phyloP scores from a whole-genome alignment of 2,113 vertebrate species.

The Nansenia antarctica region DNA sequence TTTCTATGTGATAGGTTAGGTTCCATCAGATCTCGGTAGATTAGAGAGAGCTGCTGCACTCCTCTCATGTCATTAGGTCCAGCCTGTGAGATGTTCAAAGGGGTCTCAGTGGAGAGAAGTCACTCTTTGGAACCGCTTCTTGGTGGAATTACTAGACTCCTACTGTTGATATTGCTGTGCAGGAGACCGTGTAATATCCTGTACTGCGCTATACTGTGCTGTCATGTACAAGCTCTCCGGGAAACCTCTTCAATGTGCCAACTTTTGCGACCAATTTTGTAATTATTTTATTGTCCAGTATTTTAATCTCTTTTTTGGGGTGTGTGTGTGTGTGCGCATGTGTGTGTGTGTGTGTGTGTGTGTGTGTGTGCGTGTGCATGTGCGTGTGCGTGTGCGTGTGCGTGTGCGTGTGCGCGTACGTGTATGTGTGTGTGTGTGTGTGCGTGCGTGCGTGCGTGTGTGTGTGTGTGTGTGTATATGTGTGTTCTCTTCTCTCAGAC shows the following conservation, averaged over 20 bases:
- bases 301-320: too few relatives aligned
- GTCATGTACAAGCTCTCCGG: neutral
- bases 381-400: slow-evolving; percentile 11
- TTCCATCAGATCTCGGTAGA: slow-evolving; percentile 54
- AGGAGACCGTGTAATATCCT: neutral
- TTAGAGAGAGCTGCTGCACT: slow-evolving; percentile 46
- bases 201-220: neutral
- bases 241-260: neutral
- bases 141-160: slow-evolving; percentile 50
- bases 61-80: slow-evolving; percentile 63
- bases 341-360: too few relatives aligned
- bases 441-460: slow-evolving; percentile 11
- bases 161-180: slow-evolving; percentile 49
- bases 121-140: slow-evolving; percentile 66
- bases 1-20: slow-evolving; percentile 46
- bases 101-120: slow-evolving; percentile 46
- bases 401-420: neutral
- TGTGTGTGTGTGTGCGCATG: too few relatives aligned
- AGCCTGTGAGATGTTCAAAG: slow-evolving; percentile 66
- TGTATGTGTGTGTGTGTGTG: neutral
- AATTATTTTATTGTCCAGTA: too few relatives aligned
- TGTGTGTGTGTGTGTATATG: slow-evolving; percentile 1
- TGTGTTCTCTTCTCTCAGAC: slow-evolving; percentile 66
- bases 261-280: too few relatives aligned
- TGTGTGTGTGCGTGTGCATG: too few relatives aligned